A percentile compares a stretch with the other conserved stretches of the same genome.
Evolutionary conservation across 2,888 invertebrate species (phyloP).

Genomic region (Dolichomitus sp.): DNA sequence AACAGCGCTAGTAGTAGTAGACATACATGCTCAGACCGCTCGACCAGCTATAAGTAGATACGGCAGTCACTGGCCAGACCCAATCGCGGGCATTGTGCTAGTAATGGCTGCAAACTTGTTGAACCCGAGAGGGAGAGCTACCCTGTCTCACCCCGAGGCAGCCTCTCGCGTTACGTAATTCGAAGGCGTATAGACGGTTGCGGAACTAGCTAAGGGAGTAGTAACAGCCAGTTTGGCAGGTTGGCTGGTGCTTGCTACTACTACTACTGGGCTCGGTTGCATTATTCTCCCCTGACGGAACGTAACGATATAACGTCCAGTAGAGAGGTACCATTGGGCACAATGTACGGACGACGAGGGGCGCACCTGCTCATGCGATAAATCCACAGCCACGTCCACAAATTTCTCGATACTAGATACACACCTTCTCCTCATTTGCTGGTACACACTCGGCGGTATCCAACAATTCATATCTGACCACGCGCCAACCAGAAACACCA

Average conservation of each 20-base stretch:
- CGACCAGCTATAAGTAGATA: slow-evolving; percentile 37
- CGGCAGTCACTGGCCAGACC: slow-evolving; percentile 44
- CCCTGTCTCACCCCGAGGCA: background rate
- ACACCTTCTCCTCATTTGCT: slow-evolving; percentile 20
- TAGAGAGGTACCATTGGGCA: slow-evolving; percentile 21
- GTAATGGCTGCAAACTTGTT: slow-evolving; percentile 50
- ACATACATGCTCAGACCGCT: background rate
- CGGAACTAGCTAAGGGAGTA: slow-evolving; percentile 11
- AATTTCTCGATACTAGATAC: slow-evolving; percentile 56
- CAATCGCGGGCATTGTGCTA: slow-evolving; percentile 49
- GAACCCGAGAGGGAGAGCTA: slow-evolving; percentile 26
- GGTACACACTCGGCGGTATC: slow-evolving; percentile 5
- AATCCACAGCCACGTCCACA: slow-evolving; percentile 51
- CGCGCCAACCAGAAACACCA: background rate
- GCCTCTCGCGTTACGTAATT: background rate
- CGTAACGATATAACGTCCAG: slow-evolving; percentile 39
- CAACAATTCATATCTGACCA: slow-evolving; percentile 47
- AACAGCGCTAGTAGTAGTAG: background rate
- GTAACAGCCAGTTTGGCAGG: background rate
- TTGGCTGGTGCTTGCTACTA: background rate
- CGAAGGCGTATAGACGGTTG: slow-evolving; percentile 19
- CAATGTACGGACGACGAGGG: slow-evolving; percentile 50
- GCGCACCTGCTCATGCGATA: slow-evolving; percentile 54
- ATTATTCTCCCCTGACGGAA: slow-evolving; percentile 55
- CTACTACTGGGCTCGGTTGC: slow-evolving; percentile 6